These are phyloP conservation scores for Drosophila leonis DNA, from an alignment of 2,888 invertebrate genomes.

Conservation along the genomic window DNA sequence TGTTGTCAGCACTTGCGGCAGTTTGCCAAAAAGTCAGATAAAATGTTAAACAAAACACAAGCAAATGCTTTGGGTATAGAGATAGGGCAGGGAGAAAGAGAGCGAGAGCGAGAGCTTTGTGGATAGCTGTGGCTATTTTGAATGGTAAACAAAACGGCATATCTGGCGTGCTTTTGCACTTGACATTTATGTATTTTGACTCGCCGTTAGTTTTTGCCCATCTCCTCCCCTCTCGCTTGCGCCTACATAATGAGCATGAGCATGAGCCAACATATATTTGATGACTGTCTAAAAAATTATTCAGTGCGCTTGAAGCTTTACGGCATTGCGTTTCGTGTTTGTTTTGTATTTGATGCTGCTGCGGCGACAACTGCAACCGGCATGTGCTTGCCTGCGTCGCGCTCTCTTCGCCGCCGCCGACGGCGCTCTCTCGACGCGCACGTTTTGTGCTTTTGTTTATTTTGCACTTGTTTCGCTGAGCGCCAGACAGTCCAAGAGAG, in stretches of 20 bases:
- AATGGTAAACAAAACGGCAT: constrained; percentile 54
- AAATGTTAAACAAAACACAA: constrained; percentile 51
- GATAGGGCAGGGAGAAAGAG: too few relatives aligned
- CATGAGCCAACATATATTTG: constrained; percentile 42
- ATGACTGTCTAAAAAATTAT: constrained; percentile 46
- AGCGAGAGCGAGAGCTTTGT: background rate
- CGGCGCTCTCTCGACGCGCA: constrained; percentile 38
- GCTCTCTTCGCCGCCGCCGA: constrained; percentile 7
- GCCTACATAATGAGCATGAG: constrained; percentile 21
- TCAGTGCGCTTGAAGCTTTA: constrained; percentile 53
- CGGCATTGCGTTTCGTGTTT: constrained; percentile 46
- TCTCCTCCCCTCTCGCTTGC: constrained; percentile 1
- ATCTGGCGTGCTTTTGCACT: constrained; percentile 27
- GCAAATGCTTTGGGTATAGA: constrained; percentile 21
- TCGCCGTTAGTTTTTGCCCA: constrained; percentile 2
- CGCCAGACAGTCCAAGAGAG: constrained; percentile 7
- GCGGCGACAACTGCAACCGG: constrained; percentile 42
- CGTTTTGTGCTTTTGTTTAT: constrained; percentile 71
- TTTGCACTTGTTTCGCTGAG: constrained; percentile 54
- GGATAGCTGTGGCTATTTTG: constrained; percentile 26
- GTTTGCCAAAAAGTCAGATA: constrained; percentile 62
- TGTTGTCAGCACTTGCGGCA: constrained; percentile 59
- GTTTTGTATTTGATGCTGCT: constrained; percentile 43
- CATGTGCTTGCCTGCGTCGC: constrained; percentile 33
- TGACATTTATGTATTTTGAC: constrained; percentile 38